Conservation (phyloP, 2,888 invertebrate genomes). For the Polydrusus pterygomalis region DNA sequence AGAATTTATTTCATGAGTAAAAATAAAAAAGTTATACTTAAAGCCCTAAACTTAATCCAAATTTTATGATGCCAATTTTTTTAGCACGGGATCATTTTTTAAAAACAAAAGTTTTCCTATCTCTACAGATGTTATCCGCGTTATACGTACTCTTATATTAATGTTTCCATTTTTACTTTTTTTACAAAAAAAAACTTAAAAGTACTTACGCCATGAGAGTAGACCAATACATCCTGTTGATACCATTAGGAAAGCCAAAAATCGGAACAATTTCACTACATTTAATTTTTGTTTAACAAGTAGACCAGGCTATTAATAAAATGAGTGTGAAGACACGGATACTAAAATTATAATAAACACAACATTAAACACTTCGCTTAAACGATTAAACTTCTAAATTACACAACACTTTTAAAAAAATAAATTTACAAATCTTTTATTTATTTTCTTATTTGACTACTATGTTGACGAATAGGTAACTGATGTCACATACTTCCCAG, state of each 20-base stretch:
- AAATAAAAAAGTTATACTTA: too few relatives aligned
- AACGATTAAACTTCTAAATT: constrained; percentile 4
- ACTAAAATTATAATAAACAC: constrained; percentile 37
- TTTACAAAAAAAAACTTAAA: neutral
- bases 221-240: constrained; percentile 41
- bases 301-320: constrained; percentile 37
- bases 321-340: constrained; percentile 26
- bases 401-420: neutral
- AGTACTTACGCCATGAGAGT: constrained; percentile 42
- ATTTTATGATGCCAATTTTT: too few relatives aligned
- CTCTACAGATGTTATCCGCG: too few relatives aligned
- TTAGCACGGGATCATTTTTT: too few relatives aligned
- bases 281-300: constrained; percentile 39
- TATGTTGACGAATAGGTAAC: neutral
- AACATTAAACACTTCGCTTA: constrained; percentile 23
- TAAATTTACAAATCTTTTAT: neutral
- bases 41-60: too few relatives aligned
- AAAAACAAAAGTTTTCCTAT: too few relatives aligned
- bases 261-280: constrained; percentile 38
- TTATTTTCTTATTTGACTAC: neutral
- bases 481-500: constrained; percentile 26
- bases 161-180: neutral
- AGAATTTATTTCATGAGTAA: too few relatives aligned
- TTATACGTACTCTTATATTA: too few relatives aligned
- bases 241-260: constrained; percentile 49